A percentile compares a stretch with the other conserved stretches of the same genome.
phyloP scores from a whole-genome alignment of 53 echinoderm and acorn worm species.

The Hippasteria phrygiana region DNA sequence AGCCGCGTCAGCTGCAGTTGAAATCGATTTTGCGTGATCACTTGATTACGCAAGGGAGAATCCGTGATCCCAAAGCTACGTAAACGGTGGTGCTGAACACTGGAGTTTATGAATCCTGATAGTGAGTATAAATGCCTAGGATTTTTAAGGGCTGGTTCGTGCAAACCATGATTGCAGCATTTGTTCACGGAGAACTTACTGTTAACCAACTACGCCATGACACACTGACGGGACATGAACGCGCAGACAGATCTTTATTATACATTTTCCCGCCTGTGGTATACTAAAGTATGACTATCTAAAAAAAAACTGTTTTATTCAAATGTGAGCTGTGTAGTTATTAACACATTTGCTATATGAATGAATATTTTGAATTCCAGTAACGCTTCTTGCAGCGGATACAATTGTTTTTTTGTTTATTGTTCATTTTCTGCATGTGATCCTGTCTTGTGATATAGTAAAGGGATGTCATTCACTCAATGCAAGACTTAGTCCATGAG shows the following conservation, averaged over 20 bases:
- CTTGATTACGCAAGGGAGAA: conserved; percentile 19
- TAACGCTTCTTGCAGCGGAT: conserved; percentile 9
- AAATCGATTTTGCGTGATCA: background rate
- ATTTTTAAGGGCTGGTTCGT: background rate
- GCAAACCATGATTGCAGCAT: background rate
- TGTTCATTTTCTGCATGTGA: conserved; percentile 15
- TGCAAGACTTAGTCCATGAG: conserved; percentile 23
- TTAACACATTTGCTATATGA: conserved; percentile 28
- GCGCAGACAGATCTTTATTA: conserved; percentile 29
- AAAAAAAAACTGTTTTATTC: conserved; percentile 47
- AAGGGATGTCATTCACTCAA: conserved; percentile 4
- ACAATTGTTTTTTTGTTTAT: conserved; percentile 1
- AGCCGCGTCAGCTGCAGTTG: conserved; percentile 7
- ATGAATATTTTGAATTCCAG: conserved; percentile 32
- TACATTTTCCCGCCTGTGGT: conserved; percentile 49
- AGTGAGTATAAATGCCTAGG: conserved; percentile 9
- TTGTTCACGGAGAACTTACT: background rate
- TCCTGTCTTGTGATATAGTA: conserved; percentile 27
- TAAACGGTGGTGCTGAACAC: background rate
- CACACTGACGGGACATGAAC: conserved; percentile 16
- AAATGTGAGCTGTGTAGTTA: conserved; percentile 55
- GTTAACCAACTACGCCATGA: conserved; percentile 27
- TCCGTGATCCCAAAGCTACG: background rate
- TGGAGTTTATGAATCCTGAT: conserved; percentile 7
- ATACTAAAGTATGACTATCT: conserved; percentile 38